Evolutionary conservation across 1,140 invertebrate genomes (phyloP), one percentile per base, ranked within the genome.

Genomic region (Ptiloglossa arizonensis): DNA sequence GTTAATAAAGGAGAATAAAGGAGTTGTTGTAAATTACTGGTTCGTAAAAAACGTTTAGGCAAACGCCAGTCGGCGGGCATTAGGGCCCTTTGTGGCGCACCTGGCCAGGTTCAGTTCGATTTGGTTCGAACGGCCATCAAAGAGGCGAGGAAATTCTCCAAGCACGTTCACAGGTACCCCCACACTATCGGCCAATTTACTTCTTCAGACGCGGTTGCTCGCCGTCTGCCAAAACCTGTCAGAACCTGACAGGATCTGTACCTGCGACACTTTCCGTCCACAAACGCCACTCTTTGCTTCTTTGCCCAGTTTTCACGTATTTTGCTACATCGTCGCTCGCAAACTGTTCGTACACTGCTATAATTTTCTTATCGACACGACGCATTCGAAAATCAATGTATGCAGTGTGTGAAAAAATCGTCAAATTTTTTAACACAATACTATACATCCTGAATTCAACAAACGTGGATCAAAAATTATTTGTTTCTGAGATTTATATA

Each of bases 1-100:
- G 81, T 80, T 85, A 83, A 85, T 85, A 84, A 75, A 79, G 56
- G 71, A 52, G 48, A n/a, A 84, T 76, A 83, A 83, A 84, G 77
- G n/a, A 62, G 35, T 56, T 24, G 74, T 75, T 69, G 59, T 62
- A 67, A 83, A 84, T 81, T 74, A 74, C 54, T 44, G 54, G 41
- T 6, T 79, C 32, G 81, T 83, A 69, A 84, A 80, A 75, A 82
- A 71, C 76, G 79, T 68, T 82, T 78, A 74, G 41, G 74, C 17
- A 57, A 9, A 59, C 60, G 32, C n/a, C 52, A 60, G 54, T 67
- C 50, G 56, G 19, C 5, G 9, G 50, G 48, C 29, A 41, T 62
- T 59, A 29, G 64, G 66, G 29, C 35, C 6, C 41, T 0, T 69
- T 48, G n/a, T 5, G n/a, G 19, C 50, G 44, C 82, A 82, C 82